Conservation (phyloP, 1,140 invertebrate genomes). For the Ips typographus region DNA sequence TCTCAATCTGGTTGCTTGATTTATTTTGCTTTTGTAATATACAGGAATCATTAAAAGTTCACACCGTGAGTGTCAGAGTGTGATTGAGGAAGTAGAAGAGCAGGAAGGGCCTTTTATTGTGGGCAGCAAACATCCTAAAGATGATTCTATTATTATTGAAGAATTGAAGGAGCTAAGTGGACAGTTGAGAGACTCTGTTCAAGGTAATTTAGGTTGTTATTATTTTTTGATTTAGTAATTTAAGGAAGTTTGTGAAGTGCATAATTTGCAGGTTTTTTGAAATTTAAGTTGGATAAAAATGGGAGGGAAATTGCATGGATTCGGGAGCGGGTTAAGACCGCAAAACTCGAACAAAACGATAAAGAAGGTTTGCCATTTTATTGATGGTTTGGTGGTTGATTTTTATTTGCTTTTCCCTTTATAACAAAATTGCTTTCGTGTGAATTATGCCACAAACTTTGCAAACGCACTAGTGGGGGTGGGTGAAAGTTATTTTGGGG, state of each 20-base stretch:
- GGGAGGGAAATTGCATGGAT: background rate
- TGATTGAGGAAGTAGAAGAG: conserved; percentile 33
- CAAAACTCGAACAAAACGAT: conserved; percentile 3
- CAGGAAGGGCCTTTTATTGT: conserved; percentile 16
- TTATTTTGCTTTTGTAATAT: background rate
- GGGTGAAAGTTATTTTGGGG: background rate
- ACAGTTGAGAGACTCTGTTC: conserved; percentile 40
- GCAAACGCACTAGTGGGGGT: background rate
- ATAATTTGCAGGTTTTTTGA: conserved; percentile 12
- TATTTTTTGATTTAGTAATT: background rate
- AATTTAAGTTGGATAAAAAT: conserved; percentile 1
- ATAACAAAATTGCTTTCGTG: background rate
- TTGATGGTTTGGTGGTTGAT: background rate
- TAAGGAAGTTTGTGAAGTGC: background rate
- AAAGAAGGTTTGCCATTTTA: conserved; percentile 8
- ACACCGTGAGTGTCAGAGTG: conserved; percentile 5
- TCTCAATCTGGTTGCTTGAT: background rate
- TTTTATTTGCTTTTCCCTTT: background rate
- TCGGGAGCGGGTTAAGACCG: conserved; percentile 6
- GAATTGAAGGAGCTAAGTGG: conserved; percentile 43
- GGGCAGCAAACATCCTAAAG: conserved; percentile 43
- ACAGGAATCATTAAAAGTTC: conserved; percentile 16
- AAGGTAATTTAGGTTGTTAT: conserved; percentile 15
- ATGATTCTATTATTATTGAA: conserved; percentile 41
- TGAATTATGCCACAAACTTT: background rate